Evolutionary conservation across 2,888 invertebrate species (phyloP).

Genomic region (Gordius sp.): DNA sequence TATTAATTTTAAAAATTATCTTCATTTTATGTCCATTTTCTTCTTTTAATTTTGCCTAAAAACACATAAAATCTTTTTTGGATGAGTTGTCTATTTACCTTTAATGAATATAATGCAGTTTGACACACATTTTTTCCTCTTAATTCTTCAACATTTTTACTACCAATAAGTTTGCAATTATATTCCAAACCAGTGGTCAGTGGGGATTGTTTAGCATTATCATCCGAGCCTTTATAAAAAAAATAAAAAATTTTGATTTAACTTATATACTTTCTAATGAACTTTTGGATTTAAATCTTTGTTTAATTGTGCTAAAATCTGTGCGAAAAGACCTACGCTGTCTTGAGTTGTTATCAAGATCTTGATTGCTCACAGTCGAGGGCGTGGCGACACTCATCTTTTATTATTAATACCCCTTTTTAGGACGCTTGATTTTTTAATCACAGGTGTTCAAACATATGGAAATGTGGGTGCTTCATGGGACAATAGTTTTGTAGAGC

Average conservation of each 20-base stretch:
- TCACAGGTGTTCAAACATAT: too few relatives aligned
- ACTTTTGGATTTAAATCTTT: neutral
- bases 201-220: conserved; percentile 2
- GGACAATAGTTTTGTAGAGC: too few relatives aligned
- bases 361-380: too few relatives aligned
- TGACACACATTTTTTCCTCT: neutral
- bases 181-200: neutral
- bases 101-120: neutral
- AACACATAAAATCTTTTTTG: neutral
- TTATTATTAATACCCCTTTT: too few relatives aligned
- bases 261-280: neutral
- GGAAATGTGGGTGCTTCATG: too few relatives aligned
- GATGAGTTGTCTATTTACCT: neutral
- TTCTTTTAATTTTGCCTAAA: neutral
- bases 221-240: neutral
- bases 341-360: too few relatives aligned
- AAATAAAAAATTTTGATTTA: neutral
- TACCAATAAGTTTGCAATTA: conserved; percentile 12
- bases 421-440: too few relatives aligned
- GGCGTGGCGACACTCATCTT: too few relatives aligned
- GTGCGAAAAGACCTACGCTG: neutral
- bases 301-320: neutral
- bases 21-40: conserved; percentile 8
- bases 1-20: neutral
- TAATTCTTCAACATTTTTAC: neutral